A percentile compares a stretch with the other conserved stretches of the same genome.
Conservation (phyloP, 1,140 invertebrate species). For the Microvelia longipes region DNA sequence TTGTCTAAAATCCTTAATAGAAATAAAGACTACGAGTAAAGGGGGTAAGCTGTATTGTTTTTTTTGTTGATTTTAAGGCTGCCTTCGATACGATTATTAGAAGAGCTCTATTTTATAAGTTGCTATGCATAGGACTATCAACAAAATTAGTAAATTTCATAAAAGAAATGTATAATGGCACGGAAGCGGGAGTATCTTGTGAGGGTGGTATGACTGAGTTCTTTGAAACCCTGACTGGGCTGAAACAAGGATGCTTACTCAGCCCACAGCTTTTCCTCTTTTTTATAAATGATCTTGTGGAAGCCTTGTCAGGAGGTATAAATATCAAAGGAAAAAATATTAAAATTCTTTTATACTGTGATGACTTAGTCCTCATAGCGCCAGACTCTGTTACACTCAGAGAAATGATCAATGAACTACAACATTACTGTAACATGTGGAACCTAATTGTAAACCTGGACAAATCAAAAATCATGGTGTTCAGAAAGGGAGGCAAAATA, state of each 20-base stretch:
- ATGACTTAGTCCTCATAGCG: conserved; percentile 10
- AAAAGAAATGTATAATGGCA: neutral
- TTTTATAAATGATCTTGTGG: conserved; percentile 10
- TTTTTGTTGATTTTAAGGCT: conserved; percentile 11
- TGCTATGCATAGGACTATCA: neutral
- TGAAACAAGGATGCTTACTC: conserved; percentile 2
- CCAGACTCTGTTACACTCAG: neutral
- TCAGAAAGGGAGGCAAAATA: neutral
- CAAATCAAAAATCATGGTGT: neutral
- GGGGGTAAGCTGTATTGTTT: conserved; percentile 4
- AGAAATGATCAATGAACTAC: conserved; percentile 5
- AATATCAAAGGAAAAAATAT: neutral
- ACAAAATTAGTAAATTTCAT: neutral
- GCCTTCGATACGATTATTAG: conserved; percentile 3
- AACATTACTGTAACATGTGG: conserved; percentile 10
- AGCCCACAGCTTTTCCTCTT: conserved; percentile 2
- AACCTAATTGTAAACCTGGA: neutral
- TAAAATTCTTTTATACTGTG: conserved; percentile 7
- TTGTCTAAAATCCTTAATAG: conserved; percentile 2
- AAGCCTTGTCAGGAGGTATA: neutral
- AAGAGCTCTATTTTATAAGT: neutral
- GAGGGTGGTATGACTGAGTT: neutral
- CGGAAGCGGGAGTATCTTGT: neutral
- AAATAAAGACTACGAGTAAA: neutral
- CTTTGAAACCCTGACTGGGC: neutral